Conservation (phyloP, 92 coral and sea anemone genomes). For the Scolanthus callimorphus region DNA sequence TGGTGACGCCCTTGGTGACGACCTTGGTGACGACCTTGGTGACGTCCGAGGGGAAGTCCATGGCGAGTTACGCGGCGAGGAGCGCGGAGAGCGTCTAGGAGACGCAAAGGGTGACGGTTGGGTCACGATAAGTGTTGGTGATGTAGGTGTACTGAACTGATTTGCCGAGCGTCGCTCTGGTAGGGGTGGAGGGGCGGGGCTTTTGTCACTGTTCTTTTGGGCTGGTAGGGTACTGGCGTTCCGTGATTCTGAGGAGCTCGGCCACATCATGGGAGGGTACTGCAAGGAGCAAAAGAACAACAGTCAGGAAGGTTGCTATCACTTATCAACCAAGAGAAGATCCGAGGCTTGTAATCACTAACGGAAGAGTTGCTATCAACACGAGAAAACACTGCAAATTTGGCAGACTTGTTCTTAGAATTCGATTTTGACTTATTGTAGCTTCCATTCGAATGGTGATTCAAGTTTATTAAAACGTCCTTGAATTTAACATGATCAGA, state of each 20-base stretch:
- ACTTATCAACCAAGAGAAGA: too few relatives aligned
- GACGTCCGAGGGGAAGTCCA: constrained; percentile 60
- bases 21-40: constrained; percentile 61
- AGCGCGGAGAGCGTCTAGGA: constrained; percentile 62
- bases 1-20: constrained; percentile 78
- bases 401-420: too few relatives aligned
- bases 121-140: constrained; percentile 89
- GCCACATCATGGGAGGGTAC: constrained; percentile 41
- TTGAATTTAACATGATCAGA: too few relatives aligned
- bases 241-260: constrained; percentile 8
- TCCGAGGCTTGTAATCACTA: too few relatives aligned
- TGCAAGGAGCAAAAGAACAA: not conserved
- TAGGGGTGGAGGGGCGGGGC: constrained; percentile 82
- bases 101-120: constrained; percentile 67
- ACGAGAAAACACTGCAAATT: too few relatives aligned
- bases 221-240: constrained; percentile 7
- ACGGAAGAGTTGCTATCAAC: too few relatives aligned
- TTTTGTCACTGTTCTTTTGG: not conserved
- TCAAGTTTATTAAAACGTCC: too few relatives aligned
- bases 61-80: constrained; percentile 68
- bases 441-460: too few relatives aligned
- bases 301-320: too few relatives aligned
- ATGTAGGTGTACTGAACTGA: constrained; percentile 68
- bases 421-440: too few relatives aligned
- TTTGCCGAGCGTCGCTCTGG: constrained; percentile 72